These are phyloP conservation scores for Panthera uncia DNA, from an alignment of 2,113 vertebrate species.

Conservation along the genomic window DNA sequence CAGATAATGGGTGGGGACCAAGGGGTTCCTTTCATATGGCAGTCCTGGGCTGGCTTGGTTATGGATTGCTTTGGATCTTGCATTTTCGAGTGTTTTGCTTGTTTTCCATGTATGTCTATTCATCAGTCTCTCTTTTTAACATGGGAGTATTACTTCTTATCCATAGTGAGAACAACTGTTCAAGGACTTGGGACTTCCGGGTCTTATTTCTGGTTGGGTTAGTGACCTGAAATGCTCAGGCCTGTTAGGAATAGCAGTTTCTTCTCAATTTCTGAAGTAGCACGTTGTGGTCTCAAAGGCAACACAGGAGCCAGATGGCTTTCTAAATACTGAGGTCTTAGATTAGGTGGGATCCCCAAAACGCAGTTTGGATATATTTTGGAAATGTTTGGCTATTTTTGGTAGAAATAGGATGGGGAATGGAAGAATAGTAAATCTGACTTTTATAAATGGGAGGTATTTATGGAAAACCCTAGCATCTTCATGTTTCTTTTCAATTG, in stretches of 20 bases:
- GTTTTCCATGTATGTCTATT: not conserved
- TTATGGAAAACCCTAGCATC: not conserved
- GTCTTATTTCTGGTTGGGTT: slow-evolving; percentile 24
- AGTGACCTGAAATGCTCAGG: not conserved
- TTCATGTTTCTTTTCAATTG: not conserved
- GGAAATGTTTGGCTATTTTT: not conserved
- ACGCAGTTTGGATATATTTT: not conserved
- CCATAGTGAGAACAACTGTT: not conserved
- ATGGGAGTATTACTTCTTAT: not conserved
- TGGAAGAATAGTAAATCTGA: not conserved
- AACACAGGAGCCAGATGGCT: not conserved
- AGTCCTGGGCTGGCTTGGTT: not conserved
- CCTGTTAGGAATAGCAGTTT: not conserved
- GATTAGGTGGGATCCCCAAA: not conserved
- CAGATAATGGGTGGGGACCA: slow-evolving; percentile 61
- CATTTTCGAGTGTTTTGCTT: not conserved
- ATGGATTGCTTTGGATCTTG: not conserved
- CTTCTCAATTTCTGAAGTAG: not conserved
- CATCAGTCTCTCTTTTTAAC: not conserved
- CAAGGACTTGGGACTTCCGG: not conserved
- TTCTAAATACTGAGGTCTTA: not conserved
- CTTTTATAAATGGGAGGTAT: not conserved
- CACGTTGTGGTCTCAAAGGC: not conserved
- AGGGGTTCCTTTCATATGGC: not conserved
- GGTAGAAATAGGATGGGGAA: not conserved